phyloP scores from a whole-genome alignment of 2,888 invertebrate species.

The Aspidiotus destructor region DNA sequence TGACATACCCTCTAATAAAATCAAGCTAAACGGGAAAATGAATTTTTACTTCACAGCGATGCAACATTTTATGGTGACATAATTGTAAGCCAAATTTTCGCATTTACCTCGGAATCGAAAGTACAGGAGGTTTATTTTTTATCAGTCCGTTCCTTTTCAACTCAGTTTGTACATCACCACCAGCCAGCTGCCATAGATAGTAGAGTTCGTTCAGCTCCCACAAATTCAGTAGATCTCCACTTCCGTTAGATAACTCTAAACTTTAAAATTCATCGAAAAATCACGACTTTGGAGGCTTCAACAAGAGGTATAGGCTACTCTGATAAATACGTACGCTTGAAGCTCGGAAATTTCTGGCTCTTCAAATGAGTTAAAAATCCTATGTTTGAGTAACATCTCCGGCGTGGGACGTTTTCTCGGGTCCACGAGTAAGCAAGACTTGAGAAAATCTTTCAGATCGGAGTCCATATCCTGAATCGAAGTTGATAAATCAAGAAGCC shows the following conservation, averaged over 20 bases:
- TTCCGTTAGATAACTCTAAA: constrained; percentile 4
- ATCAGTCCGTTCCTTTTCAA: constrained; percentile 84
- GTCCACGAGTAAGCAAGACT: constrained; percentile 60
- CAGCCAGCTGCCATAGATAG: constrained; percentile 90
- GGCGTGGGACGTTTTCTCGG: constrained; percentile 55
- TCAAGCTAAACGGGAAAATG: constrained; percentile 52
- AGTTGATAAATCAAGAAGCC: neutral
- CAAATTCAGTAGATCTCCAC: constrained; percentile 35
- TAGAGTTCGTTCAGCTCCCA: constrained; percentile 66
- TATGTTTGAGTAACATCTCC: constrained; percentile 49
- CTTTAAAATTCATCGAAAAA: neutral
- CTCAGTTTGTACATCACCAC: constrained; percentile 85
- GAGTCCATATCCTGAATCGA: constrained; percentile 37
- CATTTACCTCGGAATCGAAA: constrained; percentile 61
- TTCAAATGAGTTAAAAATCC: constrained; percentile 43
- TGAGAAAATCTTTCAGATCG: constrained; percentile 47
- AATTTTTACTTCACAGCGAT: neutral
- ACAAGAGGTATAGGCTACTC: no score
- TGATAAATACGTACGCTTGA: neutral
- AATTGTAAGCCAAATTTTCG: neutral
- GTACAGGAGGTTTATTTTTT: constrained; percentile 70
- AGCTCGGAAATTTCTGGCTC: neutral
- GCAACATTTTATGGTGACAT: neutral
- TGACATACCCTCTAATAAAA: constrained; percentile 70
- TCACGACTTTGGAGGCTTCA: no score